These are phyloP conservation scores for Hemicordylus capensis DNA, from an alignment of 2,113 vertebrate species.

Conservation along the genomic window DNA sequence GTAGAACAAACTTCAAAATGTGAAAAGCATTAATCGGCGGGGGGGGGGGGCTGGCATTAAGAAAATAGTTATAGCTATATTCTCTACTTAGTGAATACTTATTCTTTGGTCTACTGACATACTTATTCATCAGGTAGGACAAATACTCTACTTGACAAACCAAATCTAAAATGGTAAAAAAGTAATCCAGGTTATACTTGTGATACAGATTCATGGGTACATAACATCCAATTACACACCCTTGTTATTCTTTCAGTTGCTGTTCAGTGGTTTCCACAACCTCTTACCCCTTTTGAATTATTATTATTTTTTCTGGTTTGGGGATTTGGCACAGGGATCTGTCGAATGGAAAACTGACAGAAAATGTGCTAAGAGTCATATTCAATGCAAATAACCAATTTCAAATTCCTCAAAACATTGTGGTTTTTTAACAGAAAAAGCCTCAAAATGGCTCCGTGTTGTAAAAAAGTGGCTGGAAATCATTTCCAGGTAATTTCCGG, in stretches of 20 bases:
- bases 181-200: not conserved
- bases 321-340: not conserved
- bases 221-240: not conserved
- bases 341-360: not conserved
- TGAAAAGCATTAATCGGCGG: constrained; percentile 17
- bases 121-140: not conserved
- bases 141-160: not conserved
- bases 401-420: not conserved
- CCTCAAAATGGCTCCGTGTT: no score
- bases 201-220: not conserved
- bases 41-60: not conserved
- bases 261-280: not conserved
- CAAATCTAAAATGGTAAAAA: not conserved
- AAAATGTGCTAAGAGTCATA: not conserved
- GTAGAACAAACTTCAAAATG: not conserved
- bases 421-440: no score
- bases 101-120: not conserved
- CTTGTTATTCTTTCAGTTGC: not conserved
- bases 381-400: not conserved
- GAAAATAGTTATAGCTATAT: not conserved
- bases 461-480: no score
- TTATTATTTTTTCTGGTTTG: no score
- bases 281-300: not conserved
- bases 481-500: no score
- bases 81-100: not conserved